These are phyloP conservation scores for Acleris holmiana DNA, from an alignment of 2,888 invertebrate species.

Conservation along the genomic window DNA sequence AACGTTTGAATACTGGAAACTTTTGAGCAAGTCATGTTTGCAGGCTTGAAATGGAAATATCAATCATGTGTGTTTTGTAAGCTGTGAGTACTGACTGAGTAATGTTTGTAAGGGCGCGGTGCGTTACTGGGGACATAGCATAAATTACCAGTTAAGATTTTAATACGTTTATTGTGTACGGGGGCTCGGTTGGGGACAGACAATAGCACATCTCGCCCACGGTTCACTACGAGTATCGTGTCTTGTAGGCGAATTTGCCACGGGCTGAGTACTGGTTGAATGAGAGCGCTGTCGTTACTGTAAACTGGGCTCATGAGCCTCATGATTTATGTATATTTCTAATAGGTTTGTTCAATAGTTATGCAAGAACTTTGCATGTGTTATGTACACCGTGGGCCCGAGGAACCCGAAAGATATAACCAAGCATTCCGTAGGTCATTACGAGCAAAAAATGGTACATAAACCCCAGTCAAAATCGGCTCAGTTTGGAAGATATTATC, in stretches of 20 bases:
- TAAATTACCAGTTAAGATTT: constrained; percentile 56
- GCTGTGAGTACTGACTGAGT: background rate
- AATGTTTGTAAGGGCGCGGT: constrained; percentile 35
- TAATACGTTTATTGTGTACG: constrained; percentile 54
- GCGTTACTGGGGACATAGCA: constrained; percentile 48
- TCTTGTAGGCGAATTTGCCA: constrained; percentile 9
- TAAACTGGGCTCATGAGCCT: constrained; percentile 36
- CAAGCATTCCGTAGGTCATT: no score
- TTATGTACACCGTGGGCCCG: no score
- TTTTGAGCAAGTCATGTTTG: constrained; percentile 36
- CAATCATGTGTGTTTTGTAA: constrained; percentile 22
- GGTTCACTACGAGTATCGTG: constrained; percentile 3
- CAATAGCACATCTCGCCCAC: constrained; percentile 40
- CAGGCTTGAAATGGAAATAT: constrained; percentile 22
- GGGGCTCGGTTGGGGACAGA: constrained; percentile 52
- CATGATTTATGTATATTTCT: constrained; percentile 35
- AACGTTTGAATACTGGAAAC: constrained; percentile 46
- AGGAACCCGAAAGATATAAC: no score
- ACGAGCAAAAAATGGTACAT: no score
- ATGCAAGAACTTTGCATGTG: constrained; percentile 28
- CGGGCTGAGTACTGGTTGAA: background rate
- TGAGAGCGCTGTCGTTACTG: constrained; percentile 31
- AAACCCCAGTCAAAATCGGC: no score
- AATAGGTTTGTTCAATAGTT: constrained; percentile 30
- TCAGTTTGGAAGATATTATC: no score